Conservation (phyloP, 2,888 invertebrate genomes). For the Autographa gamma region DNA sequence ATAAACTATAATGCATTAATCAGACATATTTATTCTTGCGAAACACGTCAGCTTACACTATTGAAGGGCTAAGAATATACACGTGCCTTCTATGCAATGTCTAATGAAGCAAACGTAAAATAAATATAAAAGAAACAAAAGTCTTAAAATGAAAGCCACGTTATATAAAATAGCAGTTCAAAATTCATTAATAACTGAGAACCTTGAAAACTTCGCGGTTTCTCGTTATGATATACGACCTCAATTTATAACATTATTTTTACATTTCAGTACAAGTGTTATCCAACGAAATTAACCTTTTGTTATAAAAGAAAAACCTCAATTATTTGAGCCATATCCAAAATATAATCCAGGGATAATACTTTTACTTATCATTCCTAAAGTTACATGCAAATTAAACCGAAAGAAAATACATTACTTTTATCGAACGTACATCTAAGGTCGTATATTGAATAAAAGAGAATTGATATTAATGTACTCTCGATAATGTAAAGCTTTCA, state of each 20-base stretch:
- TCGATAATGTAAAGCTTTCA: slow-evolving; percentile 8
- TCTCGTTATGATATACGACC: slow-evolving; percentile 31
- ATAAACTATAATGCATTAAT: no score
- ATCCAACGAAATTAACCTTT: slow-evolving; percentile 5
- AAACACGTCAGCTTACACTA: no score
- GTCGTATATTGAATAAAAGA: slow-evolving; percentile 11
- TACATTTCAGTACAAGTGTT: slow-evolving; percentile 13
- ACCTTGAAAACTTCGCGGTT: slow-evolving; percentile 46
- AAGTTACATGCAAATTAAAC: slow-evolving; percentile 17
- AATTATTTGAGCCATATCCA: slow-evolving; percentile 25
- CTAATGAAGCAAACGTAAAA: neutral
- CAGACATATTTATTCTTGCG: no score
- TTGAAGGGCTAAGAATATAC: neutral
- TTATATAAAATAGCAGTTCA: slow-evolving; percentile 33
- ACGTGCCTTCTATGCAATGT: neutral
- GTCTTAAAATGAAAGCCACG: neutral
- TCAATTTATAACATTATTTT: slow-evolving; percentile 38
- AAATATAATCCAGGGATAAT: neutral
- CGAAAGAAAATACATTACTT: slow-evolving; percentile 10
- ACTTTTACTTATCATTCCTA: neutral
- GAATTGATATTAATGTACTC: slow-evolving; percentile 26
- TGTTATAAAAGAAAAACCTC: neutral
- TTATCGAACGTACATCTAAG: slow-evolving; percentile 16
- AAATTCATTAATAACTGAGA: slow-evolving; percentile 47
- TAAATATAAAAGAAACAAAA: neutral